Percentiles rank a stretch among this genome's conserved stretches.
These are phyloP conservation scores for Metaphire vulgaris DNA, from an alignment of 1,140 invertebrate species.

Conservation along the genomic window DNA sequence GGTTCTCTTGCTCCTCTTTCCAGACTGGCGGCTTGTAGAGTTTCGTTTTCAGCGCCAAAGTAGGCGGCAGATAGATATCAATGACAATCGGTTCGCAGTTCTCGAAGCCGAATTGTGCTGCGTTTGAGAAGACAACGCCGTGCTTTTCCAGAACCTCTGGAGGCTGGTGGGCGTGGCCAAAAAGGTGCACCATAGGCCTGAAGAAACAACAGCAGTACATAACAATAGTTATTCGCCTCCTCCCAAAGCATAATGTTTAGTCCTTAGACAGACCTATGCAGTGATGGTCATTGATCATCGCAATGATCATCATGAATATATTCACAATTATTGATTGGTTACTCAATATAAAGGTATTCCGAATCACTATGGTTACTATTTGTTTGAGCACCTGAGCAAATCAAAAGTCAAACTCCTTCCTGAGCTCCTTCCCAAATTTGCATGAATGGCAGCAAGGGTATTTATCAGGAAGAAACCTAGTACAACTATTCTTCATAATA, in stretches of 20 bases:
- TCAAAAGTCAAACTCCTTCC: too few relatives aligned
- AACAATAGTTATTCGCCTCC: not conserved
- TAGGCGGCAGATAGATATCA: constrained; percentile 6
- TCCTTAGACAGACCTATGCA: not conserved
- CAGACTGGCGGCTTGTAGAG: constrained; percentile 16
- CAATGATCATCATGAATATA: too few relatives aligned
- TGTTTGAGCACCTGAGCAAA: too few relatives aligned
- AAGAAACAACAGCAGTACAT: not conserved
- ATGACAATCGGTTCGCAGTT: constrained; percentile 5
- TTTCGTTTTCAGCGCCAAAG: constrained; percentile 11
- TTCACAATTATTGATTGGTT: too few relatives aligned
- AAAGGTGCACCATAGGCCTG: constrained; percentile 25
- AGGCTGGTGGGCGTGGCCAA: constrained; percentile 23
- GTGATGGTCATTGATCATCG: too few relatives aligned
- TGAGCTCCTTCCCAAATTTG: too few relatives aligned
- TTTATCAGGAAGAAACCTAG: too few relatives aligned
- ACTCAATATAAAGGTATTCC: too few relatives aligned
- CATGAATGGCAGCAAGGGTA: too few relatives aligned
- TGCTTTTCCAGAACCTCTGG: constrained; percentile 15
- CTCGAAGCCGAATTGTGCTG: constrained; percentile 12
- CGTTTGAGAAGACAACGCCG: constrained; percentile 13
- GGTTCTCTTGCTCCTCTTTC: constrained; percentile 13
- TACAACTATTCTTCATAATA: too few relatives aligned
- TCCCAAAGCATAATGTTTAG: not conserved
- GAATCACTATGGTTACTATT: too few relatives aligned